Evolutionary conservation across 2,113 vertebrate genomes (phyloP).

Genomic region (Poeciliopsis turrubarensis): DNA sequence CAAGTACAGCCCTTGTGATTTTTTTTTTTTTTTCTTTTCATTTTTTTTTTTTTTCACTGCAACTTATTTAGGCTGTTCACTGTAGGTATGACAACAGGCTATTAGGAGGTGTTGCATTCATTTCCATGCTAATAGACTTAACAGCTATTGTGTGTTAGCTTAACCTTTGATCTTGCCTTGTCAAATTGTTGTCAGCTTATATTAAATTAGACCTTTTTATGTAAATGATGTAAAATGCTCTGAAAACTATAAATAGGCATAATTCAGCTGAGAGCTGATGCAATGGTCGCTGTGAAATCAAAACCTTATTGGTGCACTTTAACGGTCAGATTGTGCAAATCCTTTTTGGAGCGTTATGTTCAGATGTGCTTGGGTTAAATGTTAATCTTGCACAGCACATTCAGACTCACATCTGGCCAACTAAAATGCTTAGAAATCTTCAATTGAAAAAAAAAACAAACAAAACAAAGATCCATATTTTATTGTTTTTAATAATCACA

Average conservation of each 20-base stretch:
- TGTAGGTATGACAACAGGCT: conserved; percentile 85
- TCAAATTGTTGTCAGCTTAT: conserved; percentile 72
- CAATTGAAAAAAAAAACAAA: conserved; percentile 17
- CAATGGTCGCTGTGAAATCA: conserved; percentile 53
- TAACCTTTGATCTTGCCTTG: conserved; percentile 71
- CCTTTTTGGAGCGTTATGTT: conserved; percentile 35
- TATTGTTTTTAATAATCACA: conserved; percentile 15
- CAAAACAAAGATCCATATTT: conserved; percentile 8
- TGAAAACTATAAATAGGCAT: conserved; percentile 74
- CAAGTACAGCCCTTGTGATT: conserved; percentile 84
- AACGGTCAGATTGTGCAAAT: conserved; percentile 39
- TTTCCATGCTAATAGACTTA: conserved; percentile 82
- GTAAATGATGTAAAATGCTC: conserved; percentile 71
- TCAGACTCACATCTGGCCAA: conserved; percentile 9
- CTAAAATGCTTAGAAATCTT: conserved; percentile 10
- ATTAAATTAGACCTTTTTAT: conserved; percentile 75
- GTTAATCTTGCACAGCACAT: conserved; percentile 25
- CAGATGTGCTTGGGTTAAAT: conserved; percentile 28
- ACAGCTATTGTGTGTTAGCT: conserved; percentile 70
- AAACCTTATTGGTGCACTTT: conserved; percentile 54
- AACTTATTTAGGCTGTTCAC: conserved; percentile 85
- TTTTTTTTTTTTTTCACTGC: conserved; percentile 59
- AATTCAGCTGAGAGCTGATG: conserved; percentile 55
- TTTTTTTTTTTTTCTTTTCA: conserved; percentile 26
- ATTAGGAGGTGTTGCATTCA: conserved; percentile 78